These are phyloP conservation scores for Eptesicus fuscus DNA, from an alignment of 2,113 vertebrate species.

Conservation along the genomic window DNA sequence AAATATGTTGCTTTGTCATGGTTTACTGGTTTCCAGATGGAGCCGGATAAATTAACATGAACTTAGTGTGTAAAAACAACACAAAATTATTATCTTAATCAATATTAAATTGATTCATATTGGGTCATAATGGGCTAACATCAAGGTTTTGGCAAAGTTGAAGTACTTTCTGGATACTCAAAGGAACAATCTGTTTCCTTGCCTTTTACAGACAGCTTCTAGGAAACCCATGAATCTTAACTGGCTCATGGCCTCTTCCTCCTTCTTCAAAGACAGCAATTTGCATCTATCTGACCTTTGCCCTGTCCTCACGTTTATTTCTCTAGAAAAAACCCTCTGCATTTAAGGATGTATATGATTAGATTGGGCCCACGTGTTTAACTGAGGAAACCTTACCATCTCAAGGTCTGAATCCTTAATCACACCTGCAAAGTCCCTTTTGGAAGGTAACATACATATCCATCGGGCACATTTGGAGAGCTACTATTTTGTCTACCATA, in stretches of 20 bases:
- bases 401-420: neutral
- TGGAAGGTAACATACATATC: neutral
- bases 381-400: neutral
- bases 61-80: neutral
- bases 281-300: neutral
- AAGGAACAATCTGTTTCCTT: neutral
- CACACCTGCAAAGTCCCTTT: neutral
- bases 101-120: neutral
- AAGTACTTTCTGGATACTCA: neutral
- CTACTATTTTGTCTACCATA: neutral
- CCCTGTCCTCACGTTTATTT: neutral
- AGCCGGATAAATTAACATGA: neutral
- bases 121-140: neutral
- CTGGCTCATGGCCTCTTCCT: neutral
- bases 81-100: neutral
- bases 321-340: neutral
- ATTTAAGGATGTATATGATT: neutral
- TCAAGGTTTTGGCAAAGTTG: neutral
- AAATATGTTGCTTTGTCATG: no score
- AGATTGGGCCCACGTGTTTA: neutral
- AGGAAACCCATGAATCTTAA: neutral
- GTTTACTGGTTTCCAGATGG: neutral
- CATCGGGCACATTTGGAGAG: fast-evolving
- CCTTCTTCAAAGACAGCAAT: neutral
- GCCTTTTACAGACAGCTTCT: neutral